A percentile compares a stretch with the other conserved stretches of the same genome.
These are phyloP conservation scores for Siderastrea siderea DNA, from an alignment of 92 coral and sea anemone species.

Conservation along the genomic window DNA sequence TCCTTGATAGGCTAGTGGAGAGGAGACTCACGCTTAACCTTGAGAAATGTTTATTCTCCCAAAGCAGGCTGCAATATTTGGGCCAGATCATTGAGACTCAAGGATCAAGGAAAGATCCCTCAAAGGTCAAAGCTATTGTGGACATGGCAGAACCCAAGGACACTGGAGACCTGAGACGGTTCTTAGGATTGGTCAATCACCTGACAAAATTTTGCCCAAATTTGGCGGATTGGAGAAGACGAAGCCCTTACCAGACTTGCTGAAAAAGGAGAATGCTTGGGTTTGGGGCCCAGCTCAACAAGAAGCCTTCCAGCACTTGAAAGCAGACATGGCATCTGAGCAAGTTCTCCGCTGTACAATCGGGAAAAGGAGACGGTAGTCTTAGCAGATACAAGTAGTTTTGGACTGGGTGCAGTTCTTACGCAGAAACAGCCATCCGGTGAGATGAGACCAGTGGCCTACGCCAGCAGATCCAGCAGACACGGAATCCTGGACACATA, in stretches of 20 bases:
- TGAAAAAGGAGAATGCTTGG: constrained; percentile 58
- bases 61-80: constrained; percentile 44
- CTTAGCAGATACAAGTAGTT: constrained; percentile 54
- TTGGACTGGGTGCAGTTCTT: constrained; percentile 72
- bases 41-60: constrained; percentile 56
- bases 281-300: constrained; percentile 56
- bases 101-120: constrained; percentile 60
- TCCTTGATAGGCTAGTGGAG: constrained; percentile 63
- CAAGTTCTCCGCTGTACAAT: constrained; percentile 43
- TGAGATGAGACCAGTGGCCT: constrained; percentile 67
- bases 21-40: constrained; percentile 68
- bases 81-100: constrained; percentile 64
- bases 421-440: constrained; percentile 55
- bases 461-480: constrained; percentile 62
- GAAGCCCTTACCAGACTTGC: constrained; percentile 59
- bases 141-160: constrained; percentile 47
- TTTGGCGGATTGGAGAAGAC: constrained; percentile 47
- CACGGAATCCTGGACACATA: constrained; percentile 43
- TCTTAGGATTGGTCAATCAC: constrained; percentile 66
- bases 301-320: constrained; percentile 51
- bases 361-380: constrained; percentile 61
- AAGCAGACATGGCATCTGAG: constrained; percentile 59
- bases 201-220: constrained; percentile 54
- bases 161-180: constrained; percentile 60
- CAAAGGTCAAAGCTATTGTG: constrained; percentile 52